A percentile compares a stretch with the other conserved stretches of the same genome.
phyloP scores from a whole-genome alignment of 2,888 invertebrate species.

The Nemurella pictetii region DNA sequence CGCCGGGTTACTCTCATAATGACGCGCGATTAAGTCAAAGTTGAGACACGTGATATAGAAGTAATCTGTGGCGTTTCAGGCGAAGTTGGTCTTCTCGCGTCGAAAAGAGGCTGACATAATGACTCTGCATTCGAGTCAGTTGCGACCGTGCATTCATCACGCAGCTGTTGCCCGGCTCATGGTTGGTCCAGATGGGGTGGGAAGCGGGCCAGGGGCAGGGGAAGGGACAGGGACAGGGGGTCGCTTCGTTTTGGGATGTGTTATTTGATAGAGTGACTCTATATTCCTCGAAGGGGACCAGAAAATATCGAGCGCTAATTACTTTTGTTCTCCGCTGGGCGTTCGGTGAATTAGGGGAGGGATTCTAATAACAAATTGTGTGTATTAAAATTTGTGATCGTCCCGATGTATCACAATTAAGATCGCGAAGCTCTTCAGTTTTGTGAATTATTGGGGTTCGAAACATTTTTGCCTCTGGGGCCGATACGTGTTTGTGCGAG shows the following conservation, averaged over 20 bases:
- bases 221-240: background rate
- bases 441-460: background rate
- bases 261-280: constrained; percentile 28
- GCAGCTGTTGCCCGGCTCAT: background rate
- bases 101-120: background rate
- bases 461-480: background rate
- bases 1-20: background rate
- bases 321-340: constrained; percentile 8
- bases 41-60: background rate
- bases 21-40: background rate
- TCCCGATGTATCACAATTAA: background rate
- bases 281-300: constrained; percentile 1
- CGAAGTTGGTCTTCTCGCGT: background rate
- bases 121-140: background rate
- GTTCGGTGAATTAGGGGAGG: background rate
- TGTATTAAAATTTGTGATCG: background rate
- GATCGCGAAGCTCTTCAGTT: too few relatives aligned
- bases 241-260: constrained; percentile 13
- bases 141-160: background rate
- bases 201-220: background rate
- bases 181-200: background rate
- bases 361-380: background rate
- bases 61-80: background rate
- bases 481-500: background rate
- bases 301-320: constrained; percentile 30